A percentile compares a stretch with the other conserved stretches of the same genome.
Evolutionary conservation across 2,888 invertebrate genomes (phyloP).

Genomic region (Netelia melanura): DNA sequence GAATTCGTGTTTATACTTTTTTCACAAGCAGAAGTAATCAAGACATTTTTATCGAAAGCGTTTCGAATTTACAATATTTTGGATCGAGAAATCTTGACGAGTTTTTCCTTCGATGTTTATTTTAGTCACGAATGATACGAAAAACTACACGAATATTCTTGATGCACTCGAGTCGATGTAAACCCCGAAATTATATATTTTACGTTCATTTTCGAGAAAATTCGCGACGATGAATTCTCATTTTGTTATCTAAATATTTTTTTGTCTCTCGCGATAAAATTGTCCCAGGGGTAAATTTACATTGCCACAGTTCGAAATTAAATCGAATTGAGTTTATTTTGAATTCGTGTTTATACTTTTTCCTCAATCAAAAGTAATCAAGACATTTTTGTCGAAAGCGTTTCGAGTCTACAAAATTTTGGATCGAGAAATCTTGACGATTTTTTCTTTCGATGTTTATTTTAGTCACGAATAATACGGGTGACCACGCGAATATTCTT

Average conservation of each 20-base stretch:
- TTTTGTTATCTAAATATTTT: not conserved
- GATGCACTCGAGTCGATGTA: not conserved
- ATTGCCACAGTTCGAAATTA: not conserved
- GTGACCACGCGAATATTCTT: not conserved
- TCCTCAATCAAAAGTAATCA: too few species aligned
- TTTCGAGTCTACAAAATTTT: not conserved
- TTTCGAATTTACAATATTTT: not conserved
- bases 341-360: too few species aligned
- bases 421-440: not conserved
- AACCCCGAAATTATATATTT: slow-evolving; percentile 6
- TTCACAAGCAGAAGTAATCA: too few species aligned
- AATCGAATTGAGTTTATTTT: too few species aligned
- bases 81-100: not conserved
- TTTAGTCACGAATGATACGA: not conserved
- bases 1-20: too few species aligned
- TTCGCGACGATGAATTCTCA: not conserved
- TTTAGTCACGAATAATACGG: not conserved
- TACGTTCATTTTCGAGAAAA: not conserved
- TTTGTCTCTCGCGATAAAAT: not conserved
- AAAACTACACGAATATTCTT: not conserved
- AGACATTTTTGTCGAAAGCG: too few species aligned
- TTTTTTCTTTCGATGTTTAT: not conserved
- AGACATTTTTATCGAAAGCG: too few species aligned
- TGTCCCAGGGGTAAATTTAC: not conserved
- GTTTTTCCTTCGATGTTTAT: not conserved